Evolutionary conservation across 2,113 vertebrate species (phyloP), one percentile per base, ranked within the genome.

Genomic region (Seriola quinqueradiata): DNA sequence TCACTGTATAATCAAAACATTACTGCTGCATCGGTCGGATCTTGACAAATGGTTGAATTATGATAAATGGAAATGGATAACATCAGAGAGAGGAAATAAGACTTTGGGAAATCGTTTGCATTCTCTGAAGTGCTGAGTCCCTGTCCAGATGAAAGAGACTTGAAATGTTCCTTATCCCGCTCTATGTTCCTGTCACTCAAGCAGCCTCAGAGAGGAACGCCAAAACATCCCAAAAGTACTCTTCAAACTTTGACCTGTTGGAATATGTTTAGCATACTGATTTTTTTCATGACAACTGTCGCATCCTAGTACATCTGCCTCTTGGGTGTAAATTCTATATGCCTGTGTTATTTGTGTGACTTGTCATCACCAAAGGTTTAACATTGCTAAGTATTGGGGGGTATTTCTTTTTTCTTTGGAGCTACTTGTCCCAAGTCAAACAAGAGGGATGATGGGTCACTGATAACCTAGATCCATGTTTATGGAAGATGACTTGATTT

Each of bases 1-100:
- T 92, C 85, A 79, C 85, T 44, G 73, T 90, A 83, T 92, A 87
- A 89, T 90, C 82, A 28, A 94, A 89, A 90, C 92, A 86, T 92
- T 83, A 63, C 80, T 81, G 82, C 91, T 64, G 68, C 89, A 58
- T 87, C 77, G 42, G 59, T 55, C 70, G 87, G 90, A 89, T 89
- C 77, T 57, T 63, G 61, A 55, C 87, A 81, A 46, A 40, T 48
- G 78, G 83, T 67, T 77, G 79, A 84, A 38, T 55, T 59, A 58
- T 65, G 13, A 59, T 36, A 34, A 57, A 69, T 74, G 81, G 66
- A 78, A 81, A 80, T 50, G 84, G 77, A 86, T 83, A 38, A 21
- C 48, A 60, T 64, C 44, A 65, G 73, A 61, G 55, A 71, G 54
- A 59, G 40, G 83, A 87, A 60, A 87, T 81, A 34, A 9, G 75